Percentiles rank a stretch among this genome's conserved stretches.
phyloP scores from a whole-genome alignment of 2,113 vertebrate genomes.

The Tragelaphus scriptus region DNA sequence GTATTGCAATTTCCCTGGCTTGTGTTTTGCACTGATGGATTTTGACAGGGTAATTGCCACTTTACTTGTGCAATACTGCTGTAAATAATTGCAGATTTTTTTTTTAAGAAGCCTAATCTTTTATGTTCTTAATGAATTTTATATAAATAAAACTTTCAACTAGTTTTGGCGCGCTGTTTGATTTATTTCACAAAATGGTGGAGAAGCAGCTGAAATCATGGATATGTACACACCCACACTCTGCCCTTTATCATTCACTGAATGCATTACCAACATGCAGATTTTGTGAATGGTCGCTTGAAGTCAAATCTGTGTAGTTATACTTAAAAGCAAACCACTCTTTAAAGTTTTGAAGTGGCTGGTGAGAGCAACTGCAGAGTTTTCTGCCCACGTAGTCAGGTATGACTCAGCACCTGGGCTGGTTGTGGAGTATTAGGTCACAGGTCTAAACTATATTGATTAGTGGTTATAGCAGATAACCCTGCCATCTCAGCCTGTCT shows the following conservation, averaged over 20 bases:
- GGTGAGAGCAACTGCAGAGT: neutral
- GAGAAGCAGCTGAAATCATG: neutral
- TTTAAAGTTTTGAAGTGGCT: neutral
- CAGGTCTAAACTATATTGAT: neutral
- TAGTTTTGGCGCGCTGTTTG: slow-evolving; percentile 28
- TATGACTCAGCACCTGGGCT: neutral
- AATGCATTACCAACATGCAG: neutral
- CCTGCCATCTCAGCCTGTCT: neutral
- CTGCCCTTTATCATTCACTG: neutral
- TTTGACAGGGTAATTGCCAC: slow-evolving; percentile 94
- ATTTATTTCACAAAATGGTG: neutral
- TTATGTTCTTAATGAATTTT: slow-evolving; percentile 86
- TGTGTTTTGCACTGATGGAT: slow-evolving; percentile 89
- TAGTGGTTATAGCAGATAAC: neutral
- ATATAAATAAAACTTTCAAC: slow-evolving; percentile 87
- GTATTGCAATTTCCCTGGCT: slow-evolving; percentile 86
- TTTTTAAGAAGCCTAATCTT: slow-evolving; percentile 79
- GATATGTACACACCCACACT: neutral
- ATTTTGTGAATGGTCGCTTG: neutral
- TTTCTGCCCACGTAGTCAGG: neutral
- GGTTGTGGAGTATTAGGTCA: no score
- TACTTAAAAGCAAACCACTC: neutral
- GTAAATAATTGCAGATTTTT: slow-evolving; percentile 89
- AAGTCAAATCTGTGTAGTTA: neutral
- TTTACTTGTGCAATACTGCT: slow-evolving; percentile 91